Conservation (phyloP, 2,113 vertebrate genomes). For the Pelobates fuscus region DNA sequence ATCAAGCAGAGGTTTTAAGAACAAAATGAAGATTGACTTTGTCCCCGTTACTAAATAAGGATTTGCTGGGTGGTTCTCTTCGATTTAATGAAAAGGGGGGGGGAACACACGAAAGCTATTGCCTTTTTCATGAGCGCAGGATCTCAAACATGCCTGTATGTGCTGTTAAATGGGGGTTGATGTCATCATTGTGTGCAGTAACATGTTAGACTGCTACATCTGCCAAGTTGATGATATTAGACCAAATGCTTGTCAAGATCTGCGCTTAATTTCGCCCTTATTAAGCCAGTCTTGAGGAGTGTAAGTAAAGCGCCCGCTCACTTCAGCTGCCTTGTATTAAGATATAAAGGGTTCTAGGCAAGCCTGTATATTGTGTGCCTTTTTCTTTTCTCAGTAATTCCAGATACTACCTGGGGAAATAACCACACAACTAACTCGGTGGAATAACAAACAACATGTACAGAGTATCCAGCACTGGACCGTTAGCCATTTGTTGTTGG, state of each 20-base stretch:
- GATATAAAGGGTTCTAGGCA: too few relatives aligned
- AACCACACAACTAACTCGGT: neutral
- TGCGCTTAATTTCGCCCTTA: neutral
- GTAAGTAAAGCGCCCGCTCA: neutral
- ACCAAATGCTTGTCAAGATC: neutral
- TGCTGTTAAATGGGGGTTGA: neutral
- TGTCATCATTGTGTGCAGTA: neutral
- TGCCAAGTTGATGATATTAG: neutral
- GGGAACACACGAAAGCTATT: neutral
- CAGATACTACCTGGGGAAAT: neutral
- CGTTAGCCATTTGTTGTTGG: too few relatives aligned
- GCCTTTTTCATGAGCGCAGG: neutral
- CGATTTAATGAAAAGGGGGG: neutral
- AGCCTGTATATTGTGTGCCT: neutral
- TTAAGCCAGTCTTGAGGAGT: neutral
- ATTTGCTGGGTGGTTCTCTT: neutral
- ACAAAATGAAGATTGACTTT: neutral
- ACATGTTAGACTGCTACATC: neutral
- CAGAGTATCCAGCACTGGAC: too few relatives aligned
- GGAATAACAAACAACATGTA: too few relatives aligned
- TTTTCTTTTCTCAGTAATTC: neutral
- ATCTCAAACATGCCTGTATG: neutral
- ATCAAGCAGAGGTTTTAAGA: neutral
- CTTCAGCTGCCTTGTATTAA: too few relatives aligned
- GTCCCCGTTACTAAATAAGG: neutral